Evolutionary conservation across 2,797 vertebrate species (phyloP).

Genomic region (Sebastes miniatus): DNA sequence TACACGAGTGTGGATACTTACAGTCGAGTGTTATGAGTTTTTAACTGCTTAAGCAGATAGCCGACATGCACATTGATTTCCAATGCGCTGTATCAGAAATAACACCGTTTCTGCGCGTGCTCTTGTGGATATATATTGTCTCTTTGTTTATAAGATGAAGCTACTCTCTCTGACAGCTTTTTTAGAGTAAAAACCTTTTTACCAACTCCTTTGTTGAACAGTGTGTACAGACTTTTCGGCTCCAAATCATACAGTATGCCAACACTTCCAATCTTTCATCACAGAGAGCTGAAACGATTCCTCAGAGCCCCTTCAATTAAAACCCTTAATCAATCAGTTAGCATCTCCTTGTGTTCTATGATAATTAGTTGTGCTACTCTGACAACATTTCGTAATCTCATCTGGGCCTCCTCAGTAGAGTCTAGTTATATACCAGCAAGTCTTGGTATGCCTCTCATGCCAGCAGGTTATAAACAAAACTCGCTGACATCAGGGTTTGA

Average conservation of each 20-base stretch:
- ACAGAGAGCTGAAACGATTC: slow-evolving; percentile 56
- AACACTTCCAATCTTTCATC: slow-evolving; percentile 61
- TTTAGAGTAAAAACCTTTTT: slow-evolving; percentile 24
- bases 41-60: slow-evolving; percentile 9
- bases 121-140: neutral
- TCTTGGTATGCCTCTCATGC: slow-evolving; percentile 43
- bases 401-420: slow-evolving; percentile 44
- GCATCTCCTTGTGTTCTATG: slow-evolving; percentile 66
- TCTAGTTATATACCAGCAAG: slow-evolving; percentile 34
- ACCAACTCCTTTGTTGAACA: slow-evolving; percentile 41
- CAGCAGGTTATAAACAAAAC: slow-evolving; percentile 58
- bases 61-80: slow-evolving; percentile 25
- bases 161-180: slow-evolving; percentile 20
- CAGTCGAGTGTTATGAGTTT: neutral
- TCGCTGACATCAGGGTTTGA: slow-evolving; percentile 54
- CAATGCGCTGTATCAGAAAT: slow-evolving; percentile 13
- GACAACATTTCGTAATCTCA: slow-evolving; percentile 63
- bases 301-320: slow-evolving; percentile 71
- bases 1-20: slow-evolving; percentile 3
- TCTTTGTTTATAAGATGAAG: slow-evolving; percentile 24
- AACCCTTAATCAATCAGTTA: slow-evolving; percentile 75
- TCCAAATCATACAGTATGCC: slow-evolving; percentile 43
- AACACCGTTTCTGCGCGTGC: slow-evolving; percentile 3
- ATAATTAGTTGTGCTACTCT: slow-evolving; percentile 67
- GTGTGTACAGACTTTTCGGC: slow-evolving; percentile 32